Evolutionary conservation across 2,113 vertebrate species (phyloP).

Genomic region (Neofelis nebulosa): DNA sequence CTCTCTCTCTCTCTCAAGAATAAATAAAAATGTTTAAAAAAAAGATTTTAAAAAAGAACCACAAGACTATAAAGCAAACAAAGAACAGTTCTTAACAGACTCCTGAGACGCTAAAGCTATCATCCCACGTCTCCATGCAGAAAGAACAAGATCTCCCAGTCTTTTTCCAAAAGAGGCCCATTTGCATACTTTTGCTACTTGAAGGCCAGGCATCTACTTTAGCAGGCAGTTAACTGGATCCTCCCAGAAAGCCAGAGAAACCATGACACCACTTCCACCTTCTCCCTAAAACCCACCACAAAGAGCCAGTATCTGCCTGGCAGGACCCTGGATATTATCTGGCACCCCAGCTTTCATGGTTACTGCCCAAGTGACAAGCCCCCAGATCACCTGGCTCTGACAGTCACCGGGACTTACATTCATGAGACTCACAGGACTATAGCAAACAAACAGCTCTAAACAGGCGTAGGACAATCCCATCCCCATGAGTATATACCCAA

Average conservation of each 20-base stretch:
- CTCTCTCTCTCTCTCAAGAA: too few relatives aligned
- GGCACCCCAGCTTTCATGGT: too few relatives aligned
- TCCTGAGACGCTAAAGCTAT: background rate
- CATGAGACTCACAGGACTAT: background rate
- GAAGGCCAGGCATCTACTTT: background rate
- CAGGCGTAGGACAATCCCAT: background rate
- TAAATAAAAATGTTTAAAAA: too few relatives aligned
- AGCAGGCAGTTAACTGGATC: background rate
- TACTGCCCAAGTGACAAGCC: background rate
- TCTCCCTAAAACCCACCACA: background rate
- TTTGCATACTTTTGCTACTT: background rate
- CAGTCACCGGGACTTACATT: background rate
- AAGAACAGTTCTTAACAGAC: background rate
- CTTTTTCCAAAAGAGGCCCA: background rate
- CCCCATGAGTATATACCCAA: too few relatives aligned
- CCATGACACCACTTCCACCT: background rate
- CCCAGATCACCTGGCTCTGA: background rate
- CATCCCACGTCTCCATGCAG: background rate
- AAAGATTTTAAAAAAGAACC: too few relatives aligned
- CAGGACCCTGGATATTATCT: background rate
- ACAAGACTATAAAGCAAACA: background rate
- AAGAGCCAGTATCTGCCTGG: background rate
- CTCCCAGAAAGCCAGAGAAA: background rate
- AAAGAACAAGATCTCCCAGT: background rate
- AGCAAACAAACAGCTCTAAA: background rate